phyloP scores from a whole-genome alignment of 2,888 invertebrate species.

The Ichneumon xanthorius region DNA sequence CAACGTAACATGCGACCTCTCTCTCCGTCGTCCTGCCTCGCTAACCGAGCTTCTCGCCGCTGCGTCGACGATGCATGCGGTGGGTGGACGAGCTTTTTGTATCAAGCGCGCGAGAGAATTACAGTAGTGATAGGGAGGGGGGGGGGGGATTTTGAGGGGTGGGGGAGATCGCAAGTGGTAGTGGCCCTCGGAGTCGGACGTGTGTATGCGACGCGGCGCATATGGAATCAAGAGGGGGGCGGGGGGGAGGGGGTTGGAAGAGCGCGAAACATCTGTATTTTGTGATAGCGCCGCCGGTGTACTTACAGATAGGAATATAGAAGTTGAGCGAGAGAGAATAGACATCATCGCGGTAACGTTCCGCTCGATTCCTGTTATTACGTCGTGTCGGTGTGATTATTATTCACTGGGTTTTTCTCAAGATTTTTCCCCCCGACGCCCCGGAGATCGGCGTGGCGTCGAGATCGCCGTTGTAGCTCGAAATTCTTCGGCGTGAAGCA shows the following conservation, averaged over 20 bases:
- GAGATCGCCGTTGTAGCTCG: constrained; percentile 7
- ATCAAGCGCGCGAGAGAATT: constrained; percentile 14
- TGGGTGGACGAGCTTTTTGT: constrained; percentile 38
- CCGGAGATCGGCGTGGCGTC: neutral
- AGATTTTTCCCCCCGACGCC: constrained; percentile 29
- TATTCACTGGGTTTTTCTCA: constrained; percentile 19
- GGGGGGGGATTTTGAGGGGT: neutral
- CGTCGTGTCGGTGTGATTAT: constrained; percentile 35
- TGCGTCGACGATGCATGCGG: constrained; percentile 11
- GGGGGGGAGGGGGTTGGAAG: constrained; percentile 16
- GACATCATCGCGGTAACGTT: constrained; percentile 20
- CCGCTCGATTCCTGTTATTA: constrained; percentile 33
- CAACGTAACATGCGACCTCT: neutral
- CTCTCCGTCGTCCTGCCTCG: neutral
- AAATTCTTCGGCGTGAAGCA: neutral
- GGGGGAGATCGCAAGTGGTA: constrained; percentile 32
- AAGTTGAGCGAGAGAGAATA: constrained; percentile 22
- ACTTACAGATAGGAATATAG: constrained; percentile 27
- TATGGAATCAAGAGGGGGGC: neutral
- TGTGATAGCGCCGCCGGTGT: neutral
- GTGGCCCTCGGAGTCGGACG: constrained; percentile 39
- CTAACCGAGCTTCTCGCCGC: constrained; percentile 28
- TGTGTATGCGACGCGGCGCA: neutral
- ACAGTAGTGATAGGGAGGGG: neutral
- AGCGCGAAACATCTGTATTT: constrained; percentile 54